Evolutionary conservation across 2,888 invertebrate species (phyloP), one percentile per base, ranked within the genome.

Genomic region (Chesias legatella): DNA sequence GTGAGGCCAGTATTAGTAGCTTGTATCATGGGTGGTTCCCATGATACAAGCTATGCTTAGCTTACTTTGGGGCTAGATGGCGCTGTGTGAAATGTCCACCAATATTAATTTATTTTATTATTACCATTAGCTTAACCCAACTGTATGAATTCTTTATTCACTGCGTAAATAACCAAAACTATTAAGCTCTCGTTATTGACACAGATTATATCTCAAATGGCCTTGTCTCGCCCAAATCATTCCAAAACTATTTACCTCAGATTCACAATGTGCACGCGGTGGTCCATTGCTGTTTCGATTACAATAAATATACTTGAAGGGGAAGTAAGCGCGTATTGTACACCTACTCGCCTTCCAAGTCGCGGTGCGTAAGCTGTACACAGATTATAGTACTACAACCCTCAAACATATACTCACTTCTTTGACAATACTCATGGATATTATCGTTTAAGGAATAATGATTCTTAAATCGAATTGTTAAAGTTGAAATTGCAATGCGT

Each of bases 161-260:
- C 36, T 61, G 58, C 32, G 36, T 31, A 60, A 66, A 64, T 67
- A 59, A 66, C 63, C 56, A 62, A 55, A 52, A 49, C 53, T 62
- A 75, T 76, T 76, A 72, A 70, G 52, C 57, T 47, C 55, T 44
- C 41, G 54, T 48, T 60, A 63, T 61, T 64, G 61, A 64, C 58
- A 61, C 13, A 17, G 5, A 17, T 17, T 54, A 60, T 61, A 56
- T 60, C 56, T 51, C 40, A 54, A 56, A 46, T 38, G 51, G 53
- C 53, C 54, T 50, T 55, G 53, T 38, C 41, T 28, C 33, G 51
- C 47, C 56, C 43, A 51, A 51, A 49, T 53, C 48, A 48, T 51
- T 51, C 48, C 41, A 33, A 51, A 48, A 48, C 45, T 38, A 35
- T 46, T 46, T 42, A 36, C 40, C 33, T 36, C 30, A 42, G 32